Base-by-base conservation (phyloP, 1,140 invertebrate genomes). In the Penaeus indicus region DNA sequence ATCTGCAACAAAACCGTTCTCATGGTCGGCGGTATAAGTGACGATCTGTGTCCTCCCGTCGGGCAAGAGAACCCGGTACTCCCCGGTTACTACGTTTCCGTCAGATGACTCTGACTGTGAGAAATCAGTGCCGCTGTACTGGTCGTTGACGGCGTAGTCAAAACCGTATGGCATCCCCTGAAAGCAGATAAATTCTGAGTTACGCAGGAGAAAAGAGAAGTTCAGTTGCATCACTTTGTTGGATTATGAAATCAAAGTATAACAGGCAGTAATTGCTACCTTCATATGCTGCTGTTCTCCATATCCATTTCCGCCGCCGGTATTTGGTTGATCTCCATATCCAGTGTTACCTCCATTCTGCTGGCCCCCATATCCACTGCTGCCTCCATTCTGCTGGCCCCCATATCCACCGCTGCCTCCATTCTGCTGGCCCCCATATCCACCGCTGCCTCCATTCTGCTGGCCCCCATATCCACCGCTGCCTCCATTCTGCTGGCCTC, bases 121-220 rank as follows among this genome's bases (percentile, higher is more conserved):
- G 82, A 90, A 90, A 42, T 87, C 85, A 69, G 47, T 82, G 22
- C 87, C 89, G 1, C 86, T 78, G 81, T 90, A 69, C 42, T 22
- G 22, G 82, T 90, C 89, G 47, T 90, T 84, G 47, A 90, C 85
- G 0, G 86, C 75, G 75, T 90, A 90, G 81, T 88, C 89, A 38
- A 90, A 90, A 54, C 87, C 89, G 75, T 90, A 90, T 22, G 89
- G 89, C 88, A 89, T 89, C 10, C 88, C 88, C 88, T 89, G 87
- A 7, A 63, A 60, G 60, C 22, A 16, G 25, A 47, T 61, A 3
- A 16, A 38, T 54, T n/a, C 38, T 42, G 38, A 42, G 54, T 54
- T 54, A 11, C 54, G 16, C 54, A 54, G 54, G 11, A 32, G 42
- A 75, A 10, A 19, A 38, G 11, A 75, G 8, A 75, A 38, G 69